A percentile compares a stretch with the other conserved stretches of the same genome.
These are phyloP conservation scores for Murina feae DNA, from an alignment of 2,113 vertebrate genomes.

Conservation along the genomic window DNA sequence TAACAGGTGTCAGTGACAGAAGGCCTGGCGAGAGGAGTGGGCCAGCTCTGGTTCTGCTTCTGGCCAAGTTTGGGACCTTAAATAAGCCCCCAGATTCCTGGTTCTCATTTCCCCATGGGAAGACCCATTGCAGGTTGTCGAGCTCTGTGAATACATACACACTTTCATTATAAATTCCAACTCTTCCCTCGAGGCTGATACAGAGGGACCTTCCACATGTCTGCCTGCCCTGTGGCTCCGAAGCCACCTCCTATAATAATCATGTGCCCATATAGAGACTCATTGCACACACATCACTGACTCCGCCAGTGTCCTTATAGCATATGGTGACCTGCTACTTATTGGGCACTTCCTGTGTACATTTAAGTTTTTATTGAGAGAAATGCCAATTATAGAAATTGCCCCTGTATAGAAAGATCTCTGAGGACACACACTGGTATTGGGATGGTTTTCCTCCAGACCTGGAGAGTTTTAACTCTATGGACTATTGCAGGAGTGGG, in stretches of 20 bases:
- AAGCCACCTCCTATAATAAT: too few relatives aligned
- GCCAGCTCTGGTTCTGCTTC: not conserved
- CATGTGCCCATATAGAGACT: rapidly evolving
- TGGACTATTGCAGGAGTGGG: rapidly evolving
- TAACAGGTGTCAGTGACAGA: not conserved
- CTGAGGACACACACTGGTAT: not conserved
- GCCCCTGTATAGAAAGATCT: rapidly evolving
- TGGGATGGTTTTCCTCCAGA: not conserved
- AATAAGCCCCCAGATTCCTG: rapidly evolving
- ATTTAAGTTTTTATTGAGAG: not conserved
- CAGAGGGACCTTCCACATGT: rapidly evolving
- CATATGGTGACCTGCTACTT: rapidly evolving
- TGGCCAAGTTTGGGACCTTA: rapidly evolving
- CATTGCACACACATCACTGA: rapidly evolving
- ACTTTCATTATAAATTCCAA: not conserved
- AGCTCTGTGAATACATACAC: not conserved
- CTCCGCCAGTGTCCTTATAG: rapidly evolving
- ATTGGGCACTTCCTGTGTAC: not conserved
- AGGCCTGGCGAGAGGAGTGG: too few relatives aligned
- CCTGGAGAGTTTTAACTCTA: too few relatives aligned
- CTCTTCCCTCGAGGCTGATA: not conserved
- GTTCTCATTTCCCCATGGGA: not conserved
- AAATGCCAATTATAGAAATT: not conserved
- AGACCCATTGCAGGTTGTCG: rapidly evolving
- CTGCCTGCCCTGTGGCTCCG: rapidly evolving